phyloP scores from a whole-genome alignment of 1,140 invertebrate species.

The Catajapyx aquilonaris region DNA sequence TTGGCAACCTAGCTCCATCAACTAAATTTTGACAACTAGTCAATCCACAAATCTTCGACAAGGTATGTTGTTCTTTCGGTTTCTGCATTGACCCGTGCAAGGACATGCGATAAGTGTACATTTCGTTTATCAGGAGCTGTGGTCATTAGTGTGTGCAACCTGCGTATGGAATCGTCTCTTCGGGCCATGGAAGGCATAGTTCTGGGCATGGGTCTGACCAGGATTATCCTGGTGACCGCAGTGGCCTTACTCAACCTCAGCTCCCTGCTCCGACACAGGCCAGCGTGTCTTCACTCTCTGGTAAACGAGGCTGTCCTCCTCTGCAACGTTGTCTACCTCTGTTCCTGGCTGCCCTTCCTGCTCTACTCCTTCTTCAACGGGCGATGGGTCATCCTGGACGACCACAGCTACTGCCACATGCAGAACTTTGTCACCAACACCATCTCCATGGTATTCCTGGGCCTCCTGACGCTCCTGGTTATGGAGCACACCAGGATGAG shows the following conservation, averaged over 20 bases:
- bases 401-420: slow-evolving; percentile 7
- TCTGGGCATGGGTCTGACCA: slow-evolving; percentile 5
- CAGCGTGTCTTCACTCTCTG: slow-evolving; percentile 5
- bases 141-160: too few relatives aligned
- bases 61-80: too few relatives aligned
- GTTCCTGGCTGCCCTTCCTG: slow-evolving; percentile 8
- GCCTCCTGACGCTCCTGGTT: slow-evolving; percentile 3
- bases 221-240: slow-evolving; percentile 5
- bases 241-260: slow-evolving; percentile 6
- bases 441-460: slow-evolving; percentile 7
- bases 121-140: too few relatives aligned
- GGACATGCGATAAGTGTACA: too few relatives aligned
- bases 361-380: slow-evolving; percentile 8
- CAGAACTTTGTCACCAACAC: slow-evolving; percentile 10
- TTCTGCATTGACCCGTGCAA: too few relatives aligned
- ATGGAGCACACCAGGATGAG: not conserved
- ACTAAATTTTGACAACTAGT: too few relatives aligned
- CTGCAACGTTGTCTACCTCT: slow-evolving; percentile 8
- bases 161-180: too few relatives aligned
- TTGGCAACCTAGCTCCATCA: too few relatives aligned
- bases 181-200: slow-evolving; percentile 5
- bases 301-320: slow-evolving; percentile 7
- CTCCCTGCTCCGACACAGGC: slow-evolving; percentile 2
- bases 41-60: too few relatives aligned
- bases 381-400: slow-evolving; percentile 7